These are phyloP conservation scores for Boloria euphrosyne DNA, from an alignment of 2,888 invertebrate genomes.

Conservation along the genomic window DNA sequence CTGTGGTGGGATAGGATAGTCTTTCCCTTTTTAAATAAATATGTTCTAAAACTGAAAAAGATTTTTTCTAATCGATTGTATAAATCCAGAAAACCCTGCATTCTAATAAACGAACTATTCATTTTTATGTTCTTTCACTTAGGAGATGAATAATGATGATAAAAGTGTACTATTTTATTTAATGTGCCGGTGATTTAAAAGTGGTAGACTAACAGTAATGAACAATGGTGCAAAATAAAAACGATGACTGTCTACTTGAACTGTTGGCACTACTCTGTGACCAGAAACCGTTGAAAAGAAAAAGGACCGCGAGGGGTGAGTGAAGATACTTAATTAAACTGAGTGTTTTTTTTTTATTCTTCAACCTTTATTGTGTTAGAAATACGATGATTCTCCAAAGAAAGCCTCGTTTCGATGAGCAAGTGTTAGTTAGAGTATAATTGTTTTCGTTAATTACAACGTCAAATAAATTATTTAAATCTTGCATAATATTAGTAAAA, in stretches of 20 bases:
- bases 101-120: too few relatives aligned
- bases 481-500: too few relatives aligned
- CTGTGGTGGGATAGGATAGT: too few relatives aligned
- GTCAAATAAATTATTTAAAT: too few relatives aligned
- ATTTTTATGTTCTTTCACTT: too few relatives aligned
- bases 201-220: neutral
- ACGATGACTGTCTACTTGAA: constrained; percentile 64
- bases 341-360: constrained; percentile 15
- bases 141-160: too few relatives aligned
- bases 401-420: neutral
- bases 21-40: too few relatives aligned
- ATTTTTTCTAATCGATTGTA: too few relatives aligned
- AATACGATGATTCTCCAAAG: constrained; percentile 10
- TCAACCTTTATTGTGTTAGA: constrained; percentile 15
- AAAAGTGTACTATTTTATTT: too few relatives aligned
- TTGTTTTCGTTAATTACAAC: too few relatives aligned
- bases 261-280: constrained; percentile 65
- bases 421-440: constrained; percentile 7
- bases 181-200: constrained; percentile 1
- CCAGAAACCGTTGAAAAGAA: constrained; percentile 51
- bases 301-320: constrained; percentile 58
- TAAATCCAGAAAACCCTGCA: too few relatives aligned
- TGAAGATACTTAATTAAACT: constrained; percentile 30
- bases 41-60: too few relatives aligned
- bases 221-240: constrained; percentile 64